These are phyloP conservation scores for Rachycentron canadum DNA, from an alignment of 2,797 vertebrate genomes.

Conservation along the genomic window DNA sequence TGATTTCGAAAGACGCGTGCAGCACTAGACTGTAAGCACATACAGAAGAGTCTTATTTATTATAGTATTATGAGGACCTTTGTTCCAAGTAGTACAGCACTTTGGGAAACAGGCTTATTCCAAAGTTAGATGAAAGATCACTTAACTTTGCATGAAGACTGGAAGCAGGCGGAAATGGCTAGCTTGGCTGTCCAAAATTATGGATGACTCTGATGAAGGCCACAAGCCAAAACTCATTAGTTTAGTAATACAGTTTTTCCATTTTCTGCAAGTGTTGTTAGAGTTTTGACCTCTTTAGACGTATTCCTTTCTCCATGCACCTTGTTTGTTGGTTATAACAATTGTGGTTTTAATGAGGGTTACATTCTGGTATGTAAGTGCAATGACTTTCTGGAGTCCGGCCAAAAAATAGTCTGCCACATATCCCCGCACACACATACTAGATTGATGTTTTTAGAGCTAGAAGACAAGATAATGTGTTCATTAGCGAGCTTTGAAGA, in stretches of 20 bases:
- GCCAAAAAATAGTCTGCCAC: neutral
- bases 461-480: neutral
- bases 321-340: no score
- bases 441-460: neutral
- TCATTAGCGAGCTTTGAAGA: neutral
- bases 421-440: neutral
- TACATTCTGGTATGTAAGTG: neutral
- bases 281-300: no score
- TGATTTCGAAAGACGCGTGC: conserved; percentile 4
- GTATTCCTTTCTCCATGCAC: no score
- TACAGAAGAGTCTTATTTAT: neutral
- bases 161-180: neutral
- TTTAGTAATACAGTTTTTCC: no score
- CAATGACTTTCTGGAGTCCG: neutral
- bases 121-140: neutral
- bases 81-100: neutral
- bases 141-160: neutral
- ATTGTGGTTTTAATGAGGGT: neutral
- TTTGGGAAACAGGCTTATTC: neutral
- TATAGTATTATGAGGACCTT: no score
- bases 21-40: neutral
- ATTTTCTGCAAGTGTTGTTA: no score
- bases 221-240: no score
- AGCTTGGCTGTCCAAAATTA: neutral
- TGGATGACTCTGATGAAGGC: no score